Percentiles rank a stretch among this genome's conserved stretches.
Conservation (phyloP, 2,888 invertebrate genomes). For the Mylabris sibirica region DNA sequence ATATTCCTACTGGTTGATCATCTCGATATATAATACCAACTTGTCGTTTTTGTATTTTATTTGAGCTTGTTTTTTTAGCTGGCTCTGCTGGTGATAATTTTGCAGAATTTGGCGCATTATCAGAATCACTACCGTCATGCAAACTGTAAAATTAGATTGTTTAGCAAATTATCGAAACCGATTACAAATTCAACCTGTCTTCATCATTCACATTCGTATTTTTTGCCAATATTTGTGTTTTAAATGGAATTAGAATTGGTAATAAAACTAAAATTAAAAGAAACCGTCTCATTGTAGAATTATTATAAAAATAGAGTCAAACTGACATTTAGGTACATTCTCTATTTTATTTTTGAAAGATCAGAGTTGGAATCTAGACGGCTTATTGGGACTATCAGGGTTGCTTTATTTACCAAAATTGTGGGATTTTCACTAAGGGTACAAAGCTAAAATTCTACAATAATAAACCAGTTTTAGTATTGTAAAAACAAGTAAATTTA, state of each 20-base stretch:
- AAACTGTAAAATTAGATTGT: slow-evolving; percentile 16
- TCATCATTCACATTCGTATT: slow-evolving; percentile 16
- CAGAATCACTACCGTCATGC: slow-evolving; percentile 12
- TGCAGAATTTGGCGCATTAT: slow-evolving; percentile 4
- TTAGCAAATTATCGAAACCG: background rate
- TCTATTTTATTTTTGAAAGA: background rate
- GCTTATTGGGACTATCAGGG: too few species aligned
- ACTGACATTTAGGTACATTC: background rate
- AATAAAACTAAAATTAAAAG: background rate
- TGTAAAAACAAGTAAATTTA: background rate
- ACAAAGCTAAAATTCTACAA: background rate
- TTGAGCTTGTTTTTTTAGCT: background rate
- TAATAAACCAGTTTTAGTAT: background rate
- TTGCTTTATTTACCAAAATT: too few species aligned
- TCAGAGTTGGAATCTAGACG: too few species aligned
- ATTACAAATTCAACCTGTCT: slow-evolving; percentile 11
- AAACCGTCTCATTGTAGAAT: background rate
- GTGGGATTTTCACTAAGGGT: too few species aligned
- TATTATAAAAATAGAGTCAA: background rate
- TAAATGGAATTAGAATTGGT: background rate
- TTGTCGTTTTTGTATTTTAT: slow-evolving; percentile 22
- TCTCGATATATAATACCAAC: slow-evolving; percentile 30
- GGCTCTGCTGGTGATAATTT: background rate
- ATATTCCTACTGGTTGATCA: slow-evolving; percentile 26
- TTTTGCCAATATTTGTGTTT: slow-evolving; percentile 15